Base-by-base conservation (phyloP, 2,113 vertebrate species). In the Heterotis niloticus region DNA sequence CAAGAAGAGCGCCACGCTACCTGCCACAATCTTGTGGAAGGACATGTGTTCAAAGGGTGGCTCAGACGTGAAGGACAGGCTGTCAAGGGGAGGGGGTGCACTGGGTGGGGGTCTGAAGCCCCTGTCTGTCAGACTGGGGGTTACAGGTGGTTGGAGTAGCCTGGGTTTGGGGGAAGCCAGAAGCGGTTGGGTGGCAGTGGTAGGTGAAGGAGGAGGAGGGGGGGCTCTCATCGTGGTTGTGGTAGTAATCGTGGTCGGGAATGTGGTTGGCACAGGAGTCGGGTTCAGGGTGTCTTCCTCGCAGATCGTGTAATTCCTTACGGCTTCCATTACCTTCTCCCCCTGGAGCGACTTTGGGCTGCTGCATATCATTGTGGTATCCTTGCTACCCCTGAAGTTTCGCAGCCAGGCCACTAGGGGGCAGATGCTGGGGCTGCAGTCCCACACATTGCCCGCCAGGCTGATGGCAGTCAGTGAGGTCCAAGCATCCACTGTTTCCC, bases 21-120 rank as follows among this genome's bases (percentile, higher is more conserved):
- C 97, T 0, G 97, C 97, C 44, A 99, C 94, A 66, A 99, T 98
- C 88, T 99, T 99, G 88, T 99, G 97, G 83, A 99, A 96, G 29
- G 96, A 94, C 88, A 99, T 95, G 51, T 96, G 95, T 88, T 98
- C 95, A 2, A 97, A 96, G 10, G 95, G 95, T 14, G 93, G 91
- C 81, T 98, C 96, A 13, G 94, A 85, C 79, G 82, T 16, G 86
- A 91, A n/a, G 94, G 88, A 0, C 92, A 90, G 0, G 89, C 86
- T 83, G 90, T 87, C 1, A 51, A 79, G 64, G 80, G 66, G 26
- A 89, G 91, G 64, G 88, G 90, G 52, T 84, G 92, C 0, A 86
- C 24, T 70, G 17, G 72, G 71, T 11, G 1, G 57, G 54, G 69
- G 64, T 52, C 81, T 52, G 65, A 78, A 85, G 66, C 80, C 73